Evolutionary conservation across 2,888 invertebrate genomes (phyloP).

Genomic region (Trissonchulus latispiculum): DNA sequence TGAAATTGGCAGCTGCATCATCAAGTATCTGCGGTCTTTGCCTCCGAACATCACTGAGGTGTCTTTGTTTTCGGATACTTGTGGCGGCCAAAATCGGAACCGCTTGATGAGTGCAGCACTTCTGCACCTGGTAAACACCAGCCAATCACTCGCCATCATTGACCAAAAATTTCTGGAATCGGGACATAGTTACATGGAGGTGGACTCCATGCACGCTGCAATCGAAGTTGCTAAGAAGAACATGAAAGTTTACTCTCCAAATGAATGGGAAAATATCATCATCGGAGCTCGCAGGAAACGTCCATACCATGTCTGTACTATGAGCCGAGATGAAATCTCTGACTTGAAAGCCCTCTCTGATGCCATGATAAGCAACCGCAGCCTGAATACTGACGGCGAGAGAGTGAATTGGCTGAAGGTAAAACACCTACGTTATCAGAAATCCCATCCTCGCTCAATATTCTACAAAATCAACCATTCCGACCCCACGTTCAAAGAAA

Average conservation of each 20-base stretch:
- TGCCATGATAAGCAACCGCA: not conserved
- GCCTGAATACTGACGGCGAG: constrained; percentile 3
- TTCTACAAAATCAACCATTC: constrained; percentile 12
- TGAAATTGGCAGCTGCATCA: constrained; percentile 17
- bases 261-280: constrained; percentile 8
- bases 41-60: not conserved
- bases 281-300: not conserved
- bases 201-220: constrained; percentile 19
- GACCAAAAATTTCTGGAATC: constrained; percentile 14
- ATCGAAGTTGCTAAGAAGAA: constrained; percentile 13
- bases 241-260: not conserved
- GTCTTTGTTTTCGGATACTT: constrained; percentile 7
- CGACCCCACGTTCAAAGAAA: constrained; percentile 10
- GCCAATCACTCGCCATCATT: not conserved
- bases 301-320: not conserved
- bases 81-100: constrained; percentile 9
- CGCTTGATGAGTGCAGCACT: not conserved
- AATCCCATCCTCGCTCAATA: not conserved
- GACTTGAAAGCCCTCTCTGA: not conserved
- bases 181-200: constrained; percentile 18
- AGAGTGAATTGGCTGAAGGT: constrained; percentile 1
- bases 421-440: not conserved
- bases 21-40: not conserved
- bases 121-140: constrained; percentile 4
- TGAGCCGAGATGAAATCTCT: not conserved